Percentiles rank a stretch among this genome's conserved stretches.
These are phyloP conservation scores for Nectonema munidae DNA, from an alignment of 2,888 invertebrate species.

Conservation along the genomic window DNA sequence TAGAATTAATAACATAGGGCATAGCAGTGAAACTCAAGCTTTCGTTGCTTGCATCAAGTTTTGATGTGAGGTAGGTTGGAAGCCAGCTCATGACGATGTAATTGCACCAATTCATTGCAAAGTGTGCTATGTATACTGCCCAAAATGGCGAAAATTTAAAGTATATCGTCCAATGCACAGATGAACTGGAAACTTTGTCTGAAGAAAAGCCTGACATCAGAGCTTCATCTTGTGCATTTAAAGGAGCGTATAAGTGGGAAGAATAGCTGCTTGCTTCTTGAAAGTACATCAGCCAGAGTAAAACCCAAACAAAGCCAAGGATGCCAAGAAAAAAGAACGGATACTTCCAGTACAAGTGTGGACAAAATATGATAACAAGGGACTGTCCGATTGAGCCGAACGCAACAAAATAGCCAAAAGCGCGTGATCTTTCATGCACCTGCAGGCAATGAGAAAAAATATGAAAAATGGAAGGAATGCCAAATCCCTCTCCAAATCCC, in stretches of 20 bases:
- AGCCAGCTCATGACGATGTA: slow-evolving; percentile 48
- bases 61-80: slow-evolving; percentile 35
- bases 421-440: slow-evolving; percentile 36
- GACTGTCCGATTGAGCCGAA: slow-evolving; percentile 42
- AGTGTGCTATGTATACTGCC: slow-evolving; percentile 41
- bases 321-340: slow-evolving; percentile 37
- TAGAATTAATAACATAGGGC: slow-evolving; percentile 38
- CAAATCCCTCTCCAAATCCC: slow-evolving; percentile 40
- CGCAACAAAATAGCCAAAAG: slow-evolving; percentile 38
- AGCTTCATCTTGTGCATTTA: background rate
- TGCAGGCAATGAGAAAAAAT: slow-evolving; percentile 39
- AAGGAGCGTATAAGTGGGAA: background rate
- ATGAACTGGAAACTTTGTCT: background rate
- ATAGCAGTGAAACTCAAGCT: slow-evolving; percentile 38
- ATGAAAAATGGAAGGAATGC: slow-evolving; percentile 39
- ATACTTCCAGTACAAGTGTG: slow-evolving; percentile 34
- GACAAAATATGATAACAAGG: slow-evolving; percentile 35
- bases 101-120: slow-evolving; percentile 45
- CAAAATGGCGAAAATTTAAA: slow-evolving; percentile 36
- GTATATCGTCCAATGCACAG: slow-evolving; percentile 34
- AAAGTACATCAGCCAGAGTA: slow-evolving; percentile 32
- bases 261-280: too few species aligned
- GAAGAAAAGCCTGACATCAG: background rate
- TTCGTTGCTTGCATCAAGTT: slow-evolving; percentile 34
- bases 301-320: slow-evolving; percentile 35